Evolutionary conservation across 2,888 invertebrate species (phyloP).

Genomic region (Pristionchus fissidentatus): DNA sequence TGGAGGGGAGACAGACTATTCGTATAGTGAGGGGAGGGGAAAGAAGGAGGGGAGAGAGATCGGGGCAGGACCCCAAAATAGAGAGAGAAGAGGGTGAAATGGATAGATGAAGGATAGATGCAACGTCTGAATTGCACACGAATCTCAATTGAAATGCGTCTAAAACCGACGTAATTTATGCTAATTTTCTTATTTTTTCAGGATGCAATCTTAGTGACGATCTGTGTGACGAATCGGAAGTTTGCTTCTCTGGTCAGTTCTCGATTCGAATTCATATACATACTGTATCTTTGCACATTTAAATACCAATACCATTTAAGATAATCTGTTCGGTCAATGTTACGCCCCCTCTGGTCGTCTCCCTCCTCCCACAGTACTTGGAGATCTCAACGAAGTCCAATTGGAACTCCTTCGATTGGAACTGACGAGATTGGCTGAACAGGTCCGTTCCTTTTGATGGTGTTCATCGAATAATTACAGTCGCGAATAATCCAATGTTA

Average conservation of each 20-base stretch:
- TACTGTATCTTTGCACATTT: neutral
- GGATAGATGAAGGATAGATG: conserved; percentile 1
- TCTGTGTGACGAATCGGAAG: conserved; percentile 68
- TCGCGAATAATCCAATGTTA: neutral
- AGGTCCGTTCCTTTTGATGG: conserved; percentile 36
- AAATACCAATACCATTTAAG: conserved; percentile 45
- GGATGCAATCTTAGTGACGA: conserved; percentile 70
- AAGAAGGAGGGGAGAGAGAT: neutral
- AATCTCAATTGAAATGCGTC: neutral
- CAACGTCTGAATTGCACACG: neutral
- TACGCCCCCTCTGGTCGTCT: conserved; percentile 62
- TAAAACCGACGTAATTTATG: too few species aligned
- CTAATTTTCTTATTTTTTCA: conserved; percentile 54
- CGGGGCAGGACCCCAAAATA: conserved; percentile 10
- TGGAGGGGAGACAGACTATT: neutral
- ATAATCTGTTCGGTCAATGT: conserved; percentile 74
- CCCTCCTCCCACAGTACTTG: conserved; percentile 67
- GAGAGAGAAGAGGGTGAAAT: conserved; percentile 21
- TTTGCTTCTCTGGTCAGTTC: conserved; percentile 61
- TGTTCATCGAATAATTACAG: neutral
- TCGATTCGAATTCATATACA: neutral
- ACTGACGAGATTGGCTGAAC: conserved; percentile 55
- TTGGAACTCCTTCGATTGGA: conserved; percentile 68
- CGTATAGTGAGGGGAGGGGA: conserved; percentile 25
- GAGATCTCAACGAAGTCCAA: conserved; percentile 65